Base-by-base conservation (phyloP, 2,888 invertebrate species). In the Polydrusus cervinus region DNA sequence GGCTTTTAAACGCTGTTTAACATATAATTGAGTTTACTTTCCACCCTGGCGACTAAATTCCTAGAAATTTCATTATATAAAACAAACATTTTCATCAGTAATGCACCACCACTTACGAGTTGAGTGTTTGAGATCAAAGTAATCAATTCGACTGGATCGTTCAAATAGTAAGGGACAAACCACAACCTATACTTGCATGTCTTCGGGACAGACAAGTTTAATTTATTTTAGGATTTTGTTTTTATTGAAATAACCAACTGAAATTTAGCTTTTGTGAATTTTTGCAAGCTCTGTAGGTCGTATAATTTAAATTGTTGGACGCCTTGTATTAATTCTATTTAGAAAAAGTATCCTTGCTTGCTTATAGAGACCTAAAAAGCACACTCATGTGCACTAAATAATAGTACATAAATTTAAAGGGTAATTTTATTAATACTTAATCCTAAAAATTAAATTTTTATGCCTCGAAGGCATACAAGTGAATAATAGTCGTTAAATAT, bases 121-220 rank as follows among this genome's bases (percentile, higher is more conserved):
- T 34, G 34, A 51, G 14, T 16, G 53, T 53, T 65, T 18, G 34
- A 53, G 53, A 66, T 66, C 66, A 66, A 53, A 40, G 66, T 53
- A 49, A 53, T 66, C 25, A 38, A 40, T 66, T 66, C 51, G 51
- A 66, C 38, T 30, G 34, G 51, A 62, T 20, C 62, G 43, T 43
- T 62, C n/a, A 47, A 13, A 43, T 20, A 62, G 13, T 45, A 47
- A 47, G 47, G 13, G 5, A 13, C 40, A 11, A 9, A 1, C 13
- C 43, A 11, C 43, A 43, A 9, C 34, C 9, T 8, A 34, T 34
- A 10, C 6, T 43, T 13, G 43, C 43, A 40, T 40, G 40, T 13
- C 40, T 13, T 40, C 43, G 1, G 43, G 5, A n/a, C 1, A n/a
- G 6, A 3, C 1, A 43, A 43, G 6, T 11, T 43, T 25, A 25